These are phyloP conservation scores for Psilopogon haemacephalus DNA, from an alignment of 2,113 vertebrate genomes.

Conservation along the genomic window DNA sequence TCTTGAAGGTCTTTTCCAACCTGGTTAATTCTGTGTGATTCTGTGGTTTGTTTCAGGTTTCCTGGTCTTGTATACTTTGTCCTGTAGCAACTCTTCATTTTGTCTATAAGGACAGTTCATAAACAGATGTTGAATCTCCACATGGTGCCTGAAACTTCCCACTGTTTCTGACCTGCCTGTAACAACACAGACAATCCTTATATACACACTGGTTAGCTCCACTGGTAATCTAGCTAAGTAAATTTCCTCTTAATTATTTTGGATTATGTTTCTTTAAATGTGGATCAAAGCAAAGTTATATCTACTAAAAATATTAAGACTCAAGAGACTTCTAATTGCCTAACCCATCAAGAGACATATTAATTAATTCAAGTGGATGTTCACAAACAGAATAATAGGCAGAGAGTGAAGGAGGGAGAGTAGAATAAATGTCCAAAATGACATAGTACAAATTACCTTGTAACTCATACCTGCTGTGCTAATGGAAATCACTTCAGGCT, in stretches of 20 bases:
- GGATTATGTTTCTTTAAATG: background rate
- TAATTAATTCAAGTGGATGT: constrained; percentile 37
- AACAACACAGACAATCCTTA: background rate
- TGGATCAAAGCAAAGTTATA: constrained; percentile 8
- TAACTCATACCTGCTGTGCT: background rate
- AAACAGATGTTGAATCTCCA: constrained; percentile 19
- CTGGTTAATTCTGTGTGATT: too few relatives aligned
- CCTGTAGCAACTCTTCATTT: constrained; percentile 10
- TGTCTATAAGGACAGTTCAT: constrained; percentile 26
- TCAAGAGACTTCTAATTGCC: constrained; percentile 35
- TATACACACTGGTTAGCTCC: background rate
- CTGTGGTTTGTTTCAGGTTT: background rate
- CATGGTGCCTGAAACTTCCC: constrained; percentile 23
- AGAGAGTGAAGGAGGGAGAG: background rate
- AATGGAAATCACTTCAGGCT: background rate
- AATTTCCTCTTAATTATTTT: background rate
- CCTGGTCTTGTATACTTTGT: background rate
- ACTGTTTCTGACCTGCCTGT: background rate
- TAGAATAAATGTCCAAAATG: background rate
- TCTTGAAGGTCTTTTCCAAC: too few relatives aligned
- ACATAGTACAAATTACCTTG: background rate
- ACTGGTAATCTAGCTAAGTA: background rate
- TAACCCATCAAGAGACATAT: background rate
- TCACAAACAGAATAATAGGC: background rate
- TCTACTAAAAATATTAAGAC: background rate